Conservation (phyloP, 2,113 vertebrate species). For the Pachyramphus minor region DNA sequence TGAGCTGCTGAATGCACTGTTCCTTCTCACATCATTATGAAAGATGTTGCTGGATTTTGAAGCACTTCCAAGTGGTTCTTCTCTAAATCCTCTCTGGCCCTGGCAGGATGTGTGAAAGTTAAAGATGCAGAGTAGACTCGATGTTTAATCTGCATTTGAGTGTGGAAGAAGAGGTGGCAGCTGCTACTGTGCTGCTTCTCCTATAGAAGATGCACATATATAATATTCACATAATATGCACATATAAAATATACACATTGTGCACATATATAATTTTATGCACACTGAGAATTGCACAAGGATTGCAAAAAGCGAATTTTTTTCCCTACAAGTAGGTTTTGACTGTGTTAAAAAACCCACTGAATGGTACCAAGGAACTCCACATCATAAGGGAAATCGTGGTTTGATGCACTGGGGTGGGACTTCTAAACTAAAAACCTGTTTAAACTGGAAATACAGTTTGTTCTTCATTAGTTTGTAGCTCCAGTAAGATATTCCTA, state of each 20-base stretch:
- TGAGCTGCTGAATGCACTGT: not conserved
- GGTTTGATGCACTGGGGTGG: not conserved
- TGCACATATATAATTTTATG: accelerated
- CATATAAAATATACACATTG: not conserved
- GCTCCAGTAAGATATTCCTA: not conserved
- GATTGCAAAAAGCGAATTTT: not conserved
- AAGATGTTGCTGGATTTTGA: not conserved
- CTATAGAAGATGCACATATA: accelerated
- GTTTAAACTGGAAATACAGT: not conserved
- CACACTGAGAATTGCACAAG: not conserved
- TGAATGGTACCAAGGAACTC: not conserved
- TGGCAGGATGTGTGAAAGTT: not conserved
- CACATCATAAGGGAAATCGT: accelerated
- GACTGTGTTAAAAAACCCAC: not conserved
- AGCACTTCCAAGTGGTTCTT: not conserved
- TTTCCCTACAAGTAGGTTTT: not conserved
- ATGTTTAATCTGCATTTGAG: not conserved
- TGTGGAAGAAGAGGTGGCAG: conserved; percentile 12
- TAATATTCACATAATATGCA: not conserved
- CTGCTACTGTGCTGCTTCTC: not conserved
- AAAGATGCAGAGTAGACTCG: not conserved
- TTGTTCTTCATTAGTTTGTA: not conserved
- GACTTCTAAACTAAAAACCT: not conserved
- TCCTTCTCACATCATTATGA: not conserved
- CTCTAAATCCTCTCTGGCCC: not conserved